Percentiles rank a stretch among this genome's conserved stretches.
Conservation (phyloP, 2,888 invertebrate species). For the Nesidiocoris tenuis region DNA sequence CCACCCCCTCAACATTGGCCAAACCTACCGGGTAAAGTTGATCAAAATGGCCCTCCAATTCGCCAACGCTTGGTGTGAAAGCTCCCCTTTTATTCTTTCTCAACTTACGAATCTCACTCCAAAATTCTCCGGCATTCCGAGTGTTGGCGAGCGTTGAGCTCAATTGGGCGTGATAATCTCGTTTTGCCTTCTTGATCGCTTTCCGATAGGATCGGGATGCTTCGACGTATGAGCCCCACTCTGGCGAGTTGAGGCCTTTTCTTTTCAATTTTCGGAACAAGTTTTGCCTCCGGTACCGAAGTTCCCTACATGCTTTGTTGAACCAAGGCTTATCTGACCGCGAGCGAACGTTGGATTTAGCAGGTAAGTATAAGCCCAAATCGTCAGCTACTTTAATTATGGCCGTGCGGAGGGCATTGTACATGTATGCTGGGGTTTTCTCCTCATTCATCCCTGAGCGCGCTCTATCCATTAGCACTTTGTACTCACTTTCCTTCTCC, state of each 20-base stretch:
- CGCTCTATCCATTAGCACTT: not conserved
- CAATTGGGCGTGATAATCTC: not conserved
- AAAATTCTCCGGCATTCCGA: not conserved
- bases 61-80: not conserved
- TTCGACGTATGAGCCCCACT: slow-evolving; percentile 3
- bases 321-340: slow-evolving; percentile 4
- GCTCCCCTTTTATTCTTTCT: not conserved
- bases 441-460: not conserved
- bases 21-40: not conserved
- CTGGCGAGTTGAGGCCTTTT: not conserved
- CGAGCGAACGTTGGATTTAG: not conserved
- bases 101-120: not conserved
- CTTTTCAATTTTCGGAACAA: slow-evolving; percentile 5
- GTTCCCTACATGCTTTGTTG: not conserved
- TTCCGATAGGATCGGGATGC: not conserved
- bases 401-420: not conserved
- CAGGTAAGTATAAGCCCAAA: not conserved
- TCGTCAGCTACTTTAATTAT: not conserved
- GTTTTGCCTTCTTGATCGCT: not conserved
- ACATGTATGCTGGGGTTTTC: not conserved
- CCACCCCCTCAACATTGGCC: not conserved
- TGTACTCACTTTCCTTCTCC: not conserved
- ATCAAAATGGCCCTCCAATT: not conserved
- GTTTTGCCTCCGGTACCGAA: not conserved
- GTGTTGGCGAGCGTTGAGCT: not conserved